Evolutionary conservation across 2,888 invertebrate genomes (phyloP).

Genomic region (Sturmia bella): DNA sequence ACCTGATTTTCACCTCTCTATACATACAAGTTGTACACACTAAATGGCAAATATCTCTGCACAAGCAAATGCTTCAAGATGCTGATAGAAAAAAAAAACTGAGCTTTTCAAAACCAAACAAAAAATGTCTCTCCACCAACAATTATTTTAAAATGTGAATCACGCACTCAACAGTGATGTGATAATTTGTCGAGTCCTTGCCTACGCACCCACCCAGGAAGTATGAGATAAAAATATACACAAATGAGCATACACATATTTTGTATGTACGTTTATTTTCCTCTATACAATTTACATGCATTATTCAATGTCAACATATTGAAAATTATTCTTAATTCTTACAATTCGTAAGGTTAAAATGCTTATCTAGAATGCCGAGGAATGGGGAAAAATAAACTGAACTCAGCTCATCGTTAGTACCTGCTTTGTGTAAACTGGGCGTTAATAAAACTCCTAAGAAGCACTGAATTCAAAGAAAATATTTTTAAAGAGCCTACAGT

Average conservation of each 20-base stretch:
- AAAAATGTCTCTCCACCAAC: constrained; percentile 22
- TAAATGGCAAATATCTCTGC: constrained; percentile 10
- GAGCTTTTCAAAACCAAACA: constrained; percentile 52
- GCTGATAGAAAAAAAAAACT: constrained; percentile 25
- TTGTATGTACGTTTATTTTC: no score
- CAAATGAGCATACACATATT: not conserved
- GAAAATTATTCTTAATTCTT: no score
- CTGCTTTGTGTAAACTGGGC: no score
- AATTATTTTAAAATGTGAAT: constrained; percentile 66
- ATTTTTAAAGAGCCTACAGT: no score
- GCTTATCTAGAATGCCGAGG: no score
- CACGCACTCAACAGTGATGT: constrained; percentile 79
- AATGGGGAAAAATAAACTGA: no score
- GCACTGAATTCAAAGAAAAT: no score
- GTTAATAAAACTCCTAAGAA: no score
- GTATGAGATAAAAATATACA: not conserved
- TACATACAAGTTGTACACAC: not conserved
- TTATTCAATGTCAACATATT: no score
- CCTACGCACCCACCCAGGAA: not conserved
- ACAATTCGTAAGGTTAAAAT: no score
- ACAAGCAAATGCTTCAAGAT: constrained; percentile 16
- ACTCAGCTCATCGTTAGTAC: no score
- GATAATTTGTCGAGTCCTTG: constrained; percentile 75
- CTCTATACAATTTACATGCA: no score
- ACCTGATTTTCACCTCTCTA: constrained; percentile 8